Evolutionary conservation across 2,797 vertebrate genomes (phyloP), one percentile per base, ranked within the genome.

Genomic region (Molossus molossus): DNA sequence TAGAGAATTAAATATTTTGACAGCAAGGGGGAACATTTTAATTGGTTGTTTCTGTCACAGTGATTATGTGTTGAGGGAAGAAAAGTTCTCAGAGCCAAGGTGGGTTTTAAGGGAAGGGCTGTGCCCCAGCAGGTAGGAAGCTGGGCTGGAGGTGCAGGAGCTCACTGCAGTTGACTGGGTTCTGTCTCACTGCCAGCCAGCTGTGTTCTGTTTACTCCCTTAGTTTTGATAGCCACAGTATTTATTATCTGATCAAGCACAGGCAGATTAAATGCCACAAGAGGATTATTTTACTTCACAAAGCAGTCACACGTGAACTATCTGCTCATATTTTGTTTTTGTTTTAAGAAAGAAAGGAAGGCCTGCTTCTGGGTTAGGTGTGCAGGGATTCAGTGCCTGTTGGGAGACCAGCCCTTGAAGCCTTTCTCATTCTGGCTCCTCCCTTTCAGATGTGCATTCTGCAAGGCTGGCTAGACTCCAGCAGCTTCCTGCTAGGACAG

Each of bases 211-310:
- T 94, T 91, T 94, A 69, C 92, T 98, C 95, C 80, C 94, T 73
- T 62, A 20, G 33, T 90, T 97, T 97, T 91, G 93, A 60, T 94
- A 85, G 15, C 64, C 55, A 57, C 25, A 25, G 23, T 88, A 91
- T 93, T 97, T 92, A 67, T 96, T 97, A 80, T 75, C 50, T 84
- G 58, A 83, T 97, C 50, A 96, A 96, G 93, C 79, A 85, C 21
- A 93, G 64, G n/a, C 79, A 77, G 88, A 90, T 98, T 87, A 96
- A 97, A 96, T 96, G 73, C 62, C 75, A 0, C 92, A 96, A 97
- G 87, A 95, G 50, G 55, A 94, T 98, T 97, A 97, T 40, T 94
- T 80, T 93, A 33, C 87, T 97, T 92, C 75, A 94, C 89, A 92
- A 92, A 91, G 37, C 27, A 93, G 88, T 95, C 73, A 69, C 27